Evolutionary conservation across 2,888 invertebrate species (phyloP).

Genomic region (Gibbula magus): DNA sequence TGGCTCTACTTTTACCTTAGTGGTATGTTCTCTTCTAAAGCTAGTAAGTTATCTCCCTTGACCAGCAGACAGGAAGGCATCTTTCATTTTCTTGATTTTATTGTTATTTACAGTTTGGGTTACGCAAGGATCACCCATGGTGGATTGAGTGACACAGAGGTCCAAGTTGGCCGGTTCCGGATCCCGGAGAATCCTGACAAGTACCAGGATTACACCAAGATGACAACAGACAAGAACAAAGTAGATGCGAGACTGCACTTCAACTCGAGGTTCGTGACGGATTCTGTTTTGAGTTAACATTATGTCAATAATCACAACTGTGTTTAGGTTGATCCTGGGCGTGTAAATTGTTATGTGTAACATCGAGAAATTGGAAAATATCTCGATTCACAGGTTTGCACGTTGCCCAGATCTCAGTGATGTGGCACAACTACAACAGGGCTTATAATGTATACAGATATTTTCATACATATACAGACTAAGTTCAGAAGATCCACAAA

Average conservation of each 20-base stretch:
- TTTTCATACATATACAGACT: too few relatives aligned
- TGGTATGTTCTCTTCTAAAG: too few relatives aligned
- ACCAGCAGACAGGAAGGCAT: neutral
- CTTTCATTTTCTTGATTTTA: neutral
- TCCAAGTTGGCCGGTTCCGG: constrained; percentile 71
- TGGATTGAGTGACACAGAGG: constrained; percentile 75
- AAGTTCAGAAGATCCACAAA: too few relatives aligned
- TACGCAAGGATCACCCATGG: constrained; percentile 74
- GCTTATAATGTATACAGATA: too few relatives aligned
- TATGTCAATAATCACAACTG: too few relatives aligned
- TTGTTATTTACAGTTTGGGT: constrained; percentile 61
- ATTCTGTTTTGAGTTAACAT: neutral
- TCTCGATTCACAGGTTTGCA: too few relatives aligned
- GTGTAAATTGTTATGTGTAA: too few relatives aligned
- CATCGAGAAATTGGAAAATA: too few relatives aligned
- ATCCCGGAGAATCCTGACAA: constrained; percentile 59
- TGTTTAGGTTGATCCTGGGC: too few relatives aligned
- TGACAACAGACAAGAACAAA: constrained; percentile 50
- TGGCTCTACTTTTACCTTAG: too few relatives aligned
- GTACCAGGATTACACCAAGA: constrained; percentile 61
- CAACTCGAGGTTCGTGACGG: constrained; percentile 56
- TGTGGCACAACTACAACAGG: too few relatives aligned
- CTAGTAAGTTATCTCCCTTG: neutral
- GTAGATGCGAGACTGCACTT: constrained; percentile 59
- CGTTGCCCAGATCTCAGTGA: too few relatives aligned